Percentiles rank a stretch among this genome's conserved stretches.
phyloP scores from a whole-genome alignment of 2,797 vertebrate genomes.

The Dendrocincla tyrannina region DNA sequence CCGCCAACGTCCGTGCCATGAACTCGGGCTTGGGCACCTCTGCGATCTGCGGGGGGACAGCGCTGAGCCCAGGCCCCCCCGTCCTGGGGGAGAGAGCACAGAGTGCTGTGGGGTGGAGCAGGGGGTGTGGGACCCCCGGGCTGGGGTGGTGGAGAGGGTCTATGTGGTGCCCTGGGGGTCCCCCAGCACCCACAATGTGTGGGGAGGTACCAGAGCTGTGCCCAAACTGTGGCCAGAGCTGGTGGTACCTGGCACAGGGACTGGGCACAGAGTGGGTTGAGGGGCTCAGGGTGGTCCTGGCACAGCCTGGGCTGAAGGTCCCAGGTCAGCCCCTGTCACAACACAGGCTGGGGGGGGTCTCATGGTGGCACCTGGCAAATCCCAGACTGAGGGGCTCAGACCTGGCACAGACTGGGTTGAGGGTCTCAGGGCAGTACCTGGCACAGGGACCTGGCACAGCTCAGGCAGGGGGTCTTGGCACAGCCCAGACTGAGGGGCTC shows the following conservation, averaged over 20 bases:
- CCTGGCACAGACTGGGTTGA: too few species aligned
- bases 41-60: constrained; percentile 82
- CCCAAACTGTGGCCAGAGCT: background rate
- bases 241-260: background rate
- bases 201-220: background rate
- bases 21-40: constrained; percentile 95
- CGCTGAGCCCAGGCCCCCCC: background rate
- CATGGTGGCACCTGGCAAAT: too few species aligned
- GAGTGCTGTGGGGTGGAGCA: background rate
- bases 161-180: rapidly evolving
- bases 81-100: background rate
- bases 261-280: background rate
- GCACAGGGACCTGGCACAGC: too few species aligned
- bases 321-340: background rate
- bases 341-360: too few species aligned
- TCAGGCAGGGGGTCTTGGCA: too few species aligned
- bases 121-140: background rate
- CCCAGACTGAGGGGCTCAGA: too few species aligned
- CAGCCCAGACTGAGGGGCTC: background rate
- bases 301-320: background rate
- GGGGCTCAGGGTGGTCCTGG: background rate
- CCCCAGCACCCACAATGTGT: background rate
- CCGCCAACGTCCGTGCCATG: constrained; percentile 85
- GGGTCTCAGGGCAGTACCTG: too few species aligned
- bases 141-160: background rate